Percentiles rank a stretch among this genome's conserved stretches.
phyloP scores from a whole-genome alignment of 2,797 vertebrate species.

The Labeo calbasu region DNA sequence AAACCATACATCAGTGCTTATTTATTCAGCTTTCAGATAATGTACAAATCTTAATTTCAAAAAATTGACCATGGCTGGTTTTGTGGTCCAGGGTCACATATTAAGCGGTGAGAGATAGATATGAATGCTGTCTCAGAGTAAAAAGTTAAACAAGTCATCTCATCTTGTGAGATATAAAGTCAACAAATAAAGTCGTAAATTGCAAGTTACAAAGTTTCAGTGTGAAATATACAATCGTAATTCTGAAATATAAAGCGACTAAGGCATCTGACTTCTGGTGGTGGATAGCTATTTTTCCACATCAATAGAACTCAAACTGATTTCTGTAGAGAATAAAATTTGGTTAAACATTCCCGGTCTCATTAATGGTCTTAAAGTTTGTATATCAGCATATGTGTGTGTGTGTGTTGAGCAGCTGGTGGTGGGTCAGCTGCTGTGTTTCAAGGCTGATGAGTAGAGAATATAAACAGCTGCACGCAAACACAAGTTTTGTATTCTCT shows the following conservation, averaged over 20 bases:
- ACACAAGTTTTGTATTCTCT: constrained; percentile 13
- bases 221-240: neutral
- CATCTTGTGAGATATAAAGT: neutral
- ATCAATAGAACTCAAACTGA: neutral
- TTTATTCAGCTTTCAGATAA: too few species aligned
- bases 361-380: neutral
- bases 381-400: constrained; percentile 14
- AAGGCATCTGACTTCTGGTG: neutral
- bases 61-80: too few species aligned
- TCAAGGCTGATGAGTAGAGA: constrained; percentile 52
- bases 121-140: neutral
- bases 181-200: neutral
- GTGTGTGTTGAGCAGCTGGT: constrained; percentile 49
- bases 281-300: neutral
- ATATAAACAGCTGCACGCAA: constrained; percentile 48
- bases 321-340: neutral
- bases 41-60: too few species aligned
- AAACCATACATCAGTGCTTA: too few species aligned
- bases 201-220: neutral
- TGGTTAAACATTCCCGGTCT: neutral
- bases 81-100: too few species aligned
- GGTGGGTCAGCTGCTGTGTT: constrained; percentile 72
- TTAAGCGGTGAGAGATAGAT: neutral
- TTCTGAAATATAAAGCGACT: neutral
- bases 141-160: neutral